These are phyloP conservation scores for Solenopsis invicta DNA, from an alignment of 1,140 invertebrate genomes.

Conservation along the genomic window DNA sequence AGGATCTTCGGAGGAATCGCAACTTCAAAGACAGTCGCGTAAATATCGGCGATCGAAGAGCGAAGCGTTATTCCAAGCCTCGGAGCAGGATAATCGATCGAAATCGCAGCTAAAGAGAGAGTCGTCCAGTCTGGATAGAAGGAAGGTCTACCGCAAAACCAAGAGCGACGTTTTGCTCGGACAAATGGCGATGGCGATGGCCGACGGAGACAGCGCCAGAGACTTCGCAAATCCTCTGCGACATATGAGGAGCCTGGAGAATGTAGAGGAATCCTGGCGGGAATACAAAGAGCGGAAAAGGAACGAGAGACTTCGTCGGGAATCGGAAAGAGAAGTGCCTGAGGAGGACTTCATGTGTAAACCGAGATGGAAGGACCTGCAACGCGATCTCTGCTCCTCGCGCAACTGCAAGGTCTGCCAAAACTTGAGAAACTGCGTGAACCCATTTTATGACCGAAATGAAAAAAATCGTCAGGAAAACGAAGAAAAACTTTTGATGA, in stretches of 20 bases:
- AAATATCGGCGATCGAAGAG: constrained; percentile 68
- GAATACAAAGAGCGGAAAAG: constrained; percentile 83
- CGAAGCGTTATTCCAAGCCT: constrained; percentile 46
- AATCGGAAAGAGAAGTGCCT: constrained; percentile 61
- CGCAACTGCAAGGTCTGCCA: constrained; percentile 79
- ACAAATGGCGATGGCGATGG: constrained; percentile 35
- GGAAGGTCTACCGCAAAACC: constrained; percentile 81
- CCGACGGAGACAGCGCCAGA: constrained; percentile 68
- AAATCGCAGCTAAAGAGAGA: constrained; percentile 50
- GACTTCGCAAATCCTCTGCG: constrained; percentile 70
- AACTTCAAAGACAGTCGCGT: constrained; percentile 19
- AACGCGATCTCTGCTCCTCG: constrained; percentile 59
- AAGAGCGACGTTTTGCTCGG: constrained; percentile 81
- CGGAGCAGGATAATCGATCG: constrained; percentile 29
- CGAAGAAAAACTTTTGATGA: background rate
- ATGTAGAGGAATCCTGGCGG: constrained; percentile 81
- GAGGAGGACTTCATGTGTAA: constrained; percentile 82
- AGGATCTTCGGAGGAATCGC: constrained; percentile 19
- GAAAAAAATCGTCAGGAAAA: constrained; percentile 3
- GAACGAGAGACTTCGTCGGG: constrained; percentile 72
- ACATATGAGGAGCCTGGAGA: constrained; percentile 76
- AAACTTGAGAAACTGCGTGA: constrained; percentile 73
- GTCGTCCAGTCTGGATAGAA: constrained; percentile 61
- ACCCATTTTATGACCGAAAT: constrained; percentile 38
- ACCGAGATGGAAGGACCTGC: constrained; percentile 81